phyloP scores from a whole-genome alignment of 2,113 vertebrate species.

The Zapornia atra region DNA sequence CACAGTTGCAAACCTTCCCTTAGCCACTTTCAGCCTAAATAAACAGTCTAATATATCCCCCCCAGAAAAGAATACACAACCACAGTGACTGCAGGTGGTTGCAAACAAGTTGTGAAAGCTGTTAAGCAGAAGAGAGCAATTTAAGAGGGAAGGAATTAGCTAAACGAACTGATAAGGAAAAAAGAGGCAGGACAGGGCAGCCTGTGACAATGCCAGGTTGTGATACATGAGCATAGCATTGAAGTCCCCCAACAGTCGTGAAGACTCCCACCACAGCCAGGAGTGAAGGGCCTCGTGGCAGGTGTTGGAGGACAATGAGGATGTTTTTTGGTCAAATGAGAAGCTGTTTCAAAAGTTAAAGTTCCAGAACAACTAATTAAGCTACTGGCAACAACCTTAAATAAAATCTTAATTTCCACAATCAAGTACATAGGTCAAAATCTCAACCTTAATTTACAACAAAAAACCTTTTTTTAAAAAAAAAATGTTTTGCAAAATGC shows the following conservation, averaged over 20 bases:
- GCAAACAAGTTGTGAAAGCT: slow-evolving; percentile 59
- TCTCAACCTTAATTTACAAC: background rate
- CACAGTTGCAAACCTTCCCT: slow-evolving; percentile 50
- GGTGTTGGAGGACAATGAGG: accelerated
- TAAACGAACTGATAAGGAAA: slow-evolving; percentile 1
- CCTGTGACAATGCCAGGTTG: background rate
- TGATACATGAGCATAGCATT: background rate
- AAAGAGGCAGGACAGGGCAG: background rate
- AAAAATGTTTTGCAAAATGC: background rate
- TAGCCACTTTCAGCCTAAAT: slow-evolving; percentile 42
- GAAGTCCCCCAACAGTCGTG: background rate
- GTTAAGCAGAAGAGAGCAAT: slow-evolving; percentile 26
- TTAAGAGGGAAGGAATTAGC: slow-evolving; percentile 8
- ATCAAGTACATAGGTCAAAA: background rate
- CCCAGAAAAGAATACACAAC: slow-evolving; percentile 32
- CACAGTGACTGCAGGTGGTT: slow-evolving; percentile 23
- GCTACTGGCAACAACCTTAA: background rate
- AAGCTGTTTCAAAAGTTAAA: background rate
- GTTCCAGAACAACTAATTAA: background rate
- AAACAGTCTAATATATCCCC: slow-evolving; percentile 37
- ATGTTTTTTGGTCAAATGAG: background rate
- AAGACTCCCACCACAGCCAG: background rate
- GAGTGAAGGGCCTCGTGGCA: background rate
- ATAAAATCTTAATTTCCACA: background rate
- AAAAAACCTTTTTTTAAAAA: background rate